Conservation (phyloP, 2,797 vertebrate genomes). For the Prionace glauca region DNA sequence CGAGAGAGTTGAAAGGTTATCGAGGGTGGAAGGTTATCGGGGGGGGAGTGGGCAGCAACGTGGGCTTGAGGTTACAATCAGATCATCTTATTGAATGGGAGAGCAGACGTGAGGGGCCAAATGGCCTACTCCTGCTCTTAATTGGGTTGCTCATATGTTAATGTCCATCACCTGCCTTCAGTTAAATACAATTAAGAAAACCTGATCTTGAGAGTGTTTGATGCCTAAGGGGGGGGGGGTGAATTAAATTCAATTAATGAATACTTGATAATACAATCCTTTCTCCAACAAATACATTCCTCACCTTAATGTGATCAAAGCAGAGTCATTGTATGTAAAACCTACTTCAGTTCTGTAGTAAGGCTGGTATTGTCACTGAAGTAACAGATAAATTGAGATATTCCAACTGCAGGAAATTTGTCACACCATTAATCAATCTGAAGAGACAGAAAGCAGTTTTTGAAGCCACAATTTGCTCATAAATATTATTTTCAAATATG, state of each 20-base stretch:
- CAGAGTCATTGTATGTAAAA: not conserved
- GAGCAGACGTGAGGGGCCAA: too few species aligned
- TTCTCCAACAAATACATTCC: not conserved
- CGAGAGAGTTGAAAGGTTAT: too few species aligned
- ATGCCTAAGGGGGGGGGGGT: not conserved
- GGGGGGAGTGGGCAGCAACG: too few species aligned
- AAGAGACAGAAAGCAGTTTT: not conserved
- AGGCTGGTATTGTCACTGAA: not conserved
- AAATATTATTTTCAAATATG: not conserved
- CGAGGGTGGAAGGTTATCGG: too few species aligned
- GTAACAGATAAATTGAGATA: not conserved
- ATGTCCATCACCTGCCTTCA: not conserved
- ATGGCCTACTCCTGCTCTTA: too few species aligned
- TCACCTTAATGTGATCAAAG: not conserved
- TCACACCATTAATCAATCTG: not conserved
- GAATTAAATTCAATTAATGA: too few species aligned
- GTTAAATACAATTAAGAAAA: not conserved
- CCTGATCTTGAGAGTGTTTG: not conserved
- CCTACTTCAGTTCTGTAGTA: not conserved
- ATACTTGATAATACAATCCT: not conserved
- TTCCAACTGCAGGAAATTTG: not conserved
- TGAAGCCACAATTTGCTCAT: not conserved
- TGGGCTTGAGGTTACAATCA: too few species aligned
- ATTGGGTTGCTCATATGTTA: not conserved
- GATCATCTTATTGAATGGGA: too few species aligned